Base-by-base conservation (phyloP, 2,888 invertebrate genomes). In the Sarcophaga subvicina region DNA sequence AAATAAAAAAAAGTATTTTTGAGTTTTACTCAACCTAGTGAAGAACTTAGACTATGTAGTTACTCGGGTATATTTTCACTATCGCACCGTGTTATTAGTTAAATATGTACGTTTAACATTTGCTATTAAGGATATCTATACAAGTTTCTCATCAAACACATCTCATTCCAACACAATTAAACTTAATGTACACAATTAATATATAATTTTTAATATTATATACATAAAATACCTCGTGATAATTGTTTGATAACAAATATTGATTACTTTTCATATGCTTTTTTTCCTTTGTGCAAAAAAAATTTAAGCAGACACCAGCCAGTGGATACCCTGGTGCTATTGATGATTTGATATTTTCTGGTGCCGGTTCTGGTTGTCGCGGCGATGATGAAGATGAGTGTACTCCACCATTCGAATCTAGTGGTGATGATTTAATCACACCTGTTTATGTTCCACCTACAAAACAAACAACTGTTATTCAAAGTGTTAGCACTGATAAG, bases 321-420 rank as follows among this genome's bases (percentile, higher is more conserved):
- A 97, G 97, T 62, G 97, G 97, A 0, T 96, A 96, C 92, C 95
- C 96, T 0, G 95, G 95, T 11, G 96, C 96, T 2, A 95, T 96
- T 91, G 98, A 98, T 92, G 98, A 98, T 93, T 94, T 98, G 86
- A 97, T 98, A 78, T 98, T 97, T 94, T 98, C 98, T 11, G 98
- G 98, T 2, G 97, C 97, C 1, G 98, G 98, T 0, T 98, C 98
- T 4, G 98, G 98, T 0, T 98, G 98, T 91, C 95, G 97, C 67
- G 97, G 97, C 86, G 98, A 98, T 90, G 98, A 98, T 91, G 98
- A 98, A 92, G 98, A 98, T 90, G 98, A 98, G 89, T 98, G 98
- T 92, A 95, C 96, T 1, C 97, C 98, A 14, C 94, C 97, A 54
- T 97, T 97, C 59, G 97, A 97, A 90, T 95, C 96, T 2, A 96